Conservation (phyloP, 2,113 vertebrate genomes). For the Pogona vitticeps region DNA sequence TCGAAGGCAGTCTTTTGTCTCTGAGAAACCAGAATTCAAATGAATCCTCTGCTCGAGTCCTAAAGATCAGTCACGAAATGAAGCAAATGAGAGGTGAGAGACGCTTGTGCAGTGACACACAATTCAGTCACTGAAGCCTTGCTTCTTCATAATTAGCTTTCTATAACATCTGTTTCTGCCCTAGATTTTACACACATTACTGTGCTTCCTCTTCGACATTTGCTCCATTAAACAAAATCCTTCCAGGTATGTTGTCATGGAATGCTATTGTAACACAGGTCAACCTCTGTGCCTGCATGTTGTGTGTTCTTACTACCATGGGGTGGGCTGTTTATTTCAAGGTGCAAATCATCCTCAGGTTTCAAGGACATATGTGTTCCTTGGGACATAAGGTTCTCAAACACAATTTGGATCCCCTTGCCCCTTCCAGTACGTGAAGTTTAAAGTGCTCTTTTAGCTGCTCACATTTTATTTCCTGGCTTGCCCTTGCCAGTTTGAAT, state of each 20-base stretch:
- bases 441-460: background rate
- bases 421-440: background rate
- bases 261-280: too few relatives aligned
- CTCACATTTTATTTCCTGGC: background rate
- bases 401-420: background rate
- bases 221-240: background rate
- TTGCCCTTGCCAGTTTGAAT: background rate
- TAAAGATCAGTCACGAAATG: too few relatives aligned
- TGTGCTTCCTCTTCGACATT: background rate
- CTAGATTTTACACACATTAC: background rate
- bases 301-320: background rate
- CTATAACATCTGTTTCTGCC: too few relatives aligned
- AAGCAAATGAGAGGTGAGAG: too few relatives aligned
- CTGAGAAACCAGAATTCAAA: too few relatives aligned
- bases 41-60: too few relatives aligned
- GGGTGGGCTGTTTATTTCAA: background rate
- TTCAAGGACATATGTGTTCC: too few relatives aligned
- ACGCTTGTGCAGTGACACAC: too few relatives aligned
- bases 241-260: background rate
- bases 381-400: too few relatives aligned
- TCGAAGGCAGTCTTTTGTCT: too few relatives aligned
- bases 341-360: background rate
- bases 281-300: background rate
- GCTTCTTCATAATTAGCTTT: too few relatives aligned
- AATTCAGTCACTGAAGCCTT: too few relatives aligned